These are phyloP conservation scores for Drosophila guanche DNA, from an alignment of 1,140 invertebrate species.

Conservation along the genomic window DNA sequence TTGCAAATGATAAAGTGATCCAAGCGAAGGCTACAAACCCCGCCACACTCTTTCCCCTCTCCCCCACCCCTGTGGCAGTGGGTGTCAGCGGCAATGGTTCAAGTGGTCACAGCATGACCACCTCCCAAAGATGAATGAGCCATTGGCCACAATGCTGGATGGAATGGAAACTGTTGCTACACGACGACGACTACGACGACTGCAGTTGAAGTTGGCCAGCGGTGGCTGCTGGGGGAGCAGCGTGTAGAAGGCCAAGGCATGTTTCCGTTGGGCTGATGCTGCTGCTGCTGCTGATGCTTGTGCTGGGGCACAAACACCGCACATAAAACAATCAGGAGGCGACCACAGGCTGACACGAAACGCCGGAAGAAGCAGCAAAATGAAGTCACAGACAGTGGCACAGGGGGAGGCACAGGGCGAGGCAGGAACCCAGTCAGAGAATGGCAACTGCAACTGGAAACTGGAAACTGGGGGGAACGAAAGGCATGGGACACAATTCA, in stretches of 20 bases:
- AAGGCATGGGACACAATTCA: slow-evolving; percentile 47
- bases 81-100: slow-evolving; percentile 63
- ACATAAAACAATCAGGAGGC: slow-evolving; percentile 76
- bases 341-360: slow-evolving; percentile 69
- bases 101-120: slow-evolving; percentile 73
- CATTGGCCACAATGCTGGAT: slow-evolving; percentile 55
- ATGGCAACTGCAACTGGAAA: not conserved
- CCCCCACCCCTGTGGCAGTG: slow-evolving; percentile 11
- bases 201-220: slow-evolving; percentile 38
- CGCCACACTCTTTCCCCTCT: not conserved
- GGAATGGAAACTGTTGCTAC: slow-evolving; percentile 53
- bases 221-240: not conserved
- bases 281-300: not conserved
- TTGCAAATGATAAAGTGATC: slow-evolving; percentile 79
- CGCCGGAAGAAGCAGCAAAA: slow-evolving; percentile 68
- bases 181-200: slow-evolving; percentile 10
- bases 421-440: slow-evolving; percentile 1
- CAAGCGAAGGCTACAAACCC: slow-evolving; percentile 33
- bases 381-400: slow-evolving; percentile 55
- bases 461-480: no score
- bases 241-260: slow-evolving; percentile 5
- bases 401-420: slow-evolving; percentile 1
- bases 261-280: slow-evolving; percentile 6
- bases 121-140: slow-evolving; percentile 72
- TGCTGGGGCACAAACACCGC: slow-evolving; percentile 56